Evolutionary conservation across 2,797 vertebrate genomes (phyloP), one percentile per base, ranked within the genome.

Genomic region (Otus scops): DNA sequence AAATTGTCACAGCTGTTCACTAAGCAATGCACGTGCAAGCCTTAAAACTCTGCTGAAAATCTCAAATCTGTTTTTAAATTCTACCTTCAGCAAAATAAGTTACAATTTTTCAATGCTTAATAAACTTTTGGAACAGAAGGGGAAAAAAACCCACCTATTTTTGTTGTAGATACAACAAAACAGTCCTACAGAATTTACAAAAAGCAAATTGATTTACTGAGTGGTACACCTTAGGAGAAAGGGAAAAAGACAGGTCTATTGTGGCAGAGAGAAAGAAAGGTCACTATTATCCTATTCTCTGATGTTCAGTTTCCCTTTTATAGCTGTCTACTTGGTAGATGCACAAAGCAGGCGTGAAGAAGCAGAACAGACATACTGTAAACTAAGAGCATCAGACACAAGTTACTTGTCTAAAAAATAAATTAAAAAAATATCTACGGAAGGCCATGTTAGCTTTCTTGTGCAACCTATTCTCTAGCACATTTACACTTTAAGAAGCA

Each of bases 1-100:
- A 88, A 84, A 93, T 34, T 89, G 41, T 86, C 83, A 95, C 34
- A 81, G 74, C n/a, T 91, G 54, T 59, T 89, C 88, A 65, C 85
- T 93, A 92, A 73, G 43, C 24, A 93, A 78, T 19, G 38, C 73
- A 60, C 1, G 6, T 47, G 38, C 65, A 92, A 92, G 76, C 54
- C 80, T 88, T 70, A 86, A 91, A 57, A 73, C 36, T 57, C 50
- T 75, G 41, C 59, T 91, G 27, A 69, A 93, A 93, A 90, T 28
- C 61, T 76, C 56, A 5, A 70, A 92, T 23, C 60, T 75, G 21
- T 23, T 85, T 87, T 80, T 54, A 71, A 93, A 84, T 79, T 85
- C 54, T 85, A 85, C 34, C 34, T 90, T 81, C 30, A 53, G 34
- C 38, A 71, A 92, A 89, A 30, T 20, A 61, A 81, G 38, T 67